Percentiles rank a stretch among this genome's conserved stretches.
These are phyloP conservation scores for Thamnaconus septentrionalis DNA, from an alignment of 2,113 vertebrate genomes.

Conservation along the genomic window DNA sequence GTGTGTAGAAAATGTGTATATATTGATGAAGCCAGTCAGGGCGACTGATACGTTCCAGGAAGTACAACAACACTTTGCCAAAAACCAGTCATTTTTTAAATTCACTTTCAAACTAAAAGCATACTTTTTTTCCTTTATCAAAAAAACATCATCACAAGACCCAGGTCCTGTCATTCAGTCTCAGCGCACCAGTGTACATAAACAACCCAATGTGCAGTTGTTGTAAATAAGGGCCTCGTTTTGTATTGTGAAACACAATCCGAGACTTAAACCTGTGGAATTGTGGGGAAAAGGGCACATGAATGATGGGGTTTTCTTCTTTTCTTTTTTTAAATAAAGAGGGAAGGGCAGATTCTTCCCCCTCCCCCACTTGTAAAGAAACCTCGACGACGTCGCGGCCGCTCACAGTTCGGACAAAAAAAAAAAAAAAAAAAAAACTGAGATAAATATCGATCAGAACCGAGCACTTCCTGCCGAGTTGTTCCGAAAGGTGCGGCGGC, in stretches of 20 bases:
- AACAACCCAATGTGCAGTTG: slow-evolving; percentile 47
- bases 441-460: too few relatives aligned
- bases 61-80: slow-evolving; percentile 36
- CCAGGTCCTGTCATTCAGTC: slow-evolving; percentile 1
- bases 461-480: slow-evolving; percentile 5
- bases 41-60: slow-evolving; percentile 48
- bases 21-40: slow-evolving; percentile 59
- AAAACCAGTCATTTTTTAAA: neutral
- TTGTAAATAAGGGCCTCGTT: slow-evolving; percentile 67
- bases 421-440: neutral
- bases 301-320: slow-evolving; percentile 2
- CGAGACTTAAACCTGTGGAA: slow-evolving; percentile 59
- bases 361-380: too few relatives aligned
- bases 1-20: slow-evolving; percentile 71
- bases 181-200: slow-evolving; percentile 60
- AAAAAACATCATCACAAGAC: neutral
- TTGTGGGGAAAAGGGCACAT: neutral
- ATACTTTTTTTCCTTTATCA: neutral
- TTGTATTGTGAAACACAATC: slow-evolving; percentile 56
- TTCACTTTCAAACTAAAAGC: neutral
- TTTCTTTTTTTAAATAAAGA: slow-evolving; percentile 39
- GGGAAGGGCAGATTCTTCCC: neutral
- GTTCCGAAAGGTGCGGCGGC: slow-evolving; percentile 45
- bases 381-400: too few relatives aligned
- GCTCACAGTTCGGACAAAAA: slow-evolving; percentile 3